phyloP scores from a whole-genome alignment of 2,888 invertebrate species.

The Melieria picta region DNA sequence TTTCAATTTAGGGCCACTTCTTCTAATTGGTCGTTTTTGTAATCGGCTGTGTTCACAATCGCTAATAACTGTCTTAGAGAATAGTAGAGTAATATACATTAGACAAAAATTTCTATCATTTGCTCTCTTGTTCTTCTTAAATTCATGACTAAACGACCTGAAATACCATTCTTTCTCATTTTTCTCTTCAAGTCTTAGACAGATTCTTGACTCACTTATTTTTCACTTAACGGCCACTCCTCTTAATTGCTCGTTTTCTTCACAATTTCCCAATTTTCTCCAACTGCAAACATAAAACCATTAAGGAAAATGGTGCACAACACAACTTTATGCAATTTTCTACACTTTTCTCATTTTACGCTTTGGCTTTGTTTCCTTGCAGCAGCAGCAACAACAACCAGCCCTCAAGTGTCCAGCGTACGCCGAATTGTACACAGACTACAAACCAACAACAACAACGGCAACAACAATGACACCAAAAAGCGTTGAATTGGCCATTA shows the following conservation, averaged over 20 bases:
- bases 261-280: conserved; percentile 16
- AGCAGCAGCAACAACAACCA: conserved; percentile 25
- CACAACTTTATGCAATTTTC: neutral
- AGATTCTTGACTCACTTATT: too few relatives aligned
- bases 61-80: too few relatives aligned
- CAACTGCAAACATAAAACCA: conserved; percentile 24
- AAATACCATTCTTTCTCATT: too few relatives aligned
- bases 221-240: neutral
- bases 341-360: neutral
- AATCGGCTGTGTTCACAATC: too few relatives aligned
- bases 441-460: conserved; percentile 32
- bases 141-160: too few relatives aligned
- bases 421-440: conserved; percentile 50
- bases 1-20: too few relatives aligned
- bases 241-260: conserved; percentile 29
- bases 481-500: conserved; percentile 53
- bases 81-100: too few relatives aligned
- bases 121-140: too few relatives aligned
- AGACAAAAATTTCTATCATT: too few relatives aligned
- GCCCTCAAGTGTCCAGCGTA: conserved; percentile 51
- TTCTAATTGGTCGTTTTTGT: too few relatives aligned
- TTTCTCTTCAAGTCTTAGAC: too few relatives aligned
- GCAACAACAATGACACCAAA: conserved; percentile 43
- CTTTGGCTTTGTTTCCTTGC: conserved; percentile 8
- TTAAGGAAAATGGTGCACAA: conserved; percentile 26